Percentiles rank a stretch among this genome's conserved stretches.
phyloP scores from a whole-genome alignment of 2,113 vertebrate species.

The Crypturellus undulatus region DNA sequence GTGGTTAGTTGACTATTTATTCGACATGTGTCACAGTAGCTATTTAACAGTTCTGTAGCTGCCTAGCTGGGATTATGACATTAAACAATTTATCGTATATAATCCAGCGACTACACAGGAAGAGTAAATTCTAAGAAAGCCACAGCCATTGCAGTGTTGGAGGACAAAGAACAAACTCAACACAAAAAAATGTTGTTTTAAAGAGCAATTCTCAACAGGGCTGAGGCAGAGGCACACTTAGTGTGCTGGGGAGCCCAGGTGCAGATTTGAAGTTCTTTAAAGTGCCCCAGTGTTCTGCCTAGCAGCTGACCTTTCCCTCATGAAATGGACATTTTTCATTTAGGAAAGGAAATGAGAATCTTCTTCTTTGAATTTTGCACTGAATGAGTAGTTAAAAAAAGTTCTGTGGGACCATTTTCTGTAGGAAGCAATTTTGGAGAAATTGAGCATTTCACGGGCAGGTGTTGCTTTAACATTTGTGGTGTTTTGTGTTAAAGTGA shows the following conservation, averaged over 20 bases:
- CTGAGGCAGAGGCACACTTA: not conserved
- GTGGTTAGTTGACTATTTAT: slow-evolving; percentile 61
- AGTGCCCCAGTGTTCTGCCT: slow-evolving; percentile 1
- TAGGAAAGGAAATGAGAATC: slow-evolving; percentile 66
- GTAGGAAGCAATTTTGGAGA: slow-evolving; percentile 15
- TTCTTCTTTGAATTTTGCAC: slow-evolving; percentile 35
- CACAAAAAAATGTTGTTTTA: not conserved
- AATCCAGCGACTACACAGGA: not conserved
- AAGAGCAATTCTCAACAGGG: not conserved
- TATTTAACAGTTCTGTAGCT: slow-evolving; percentile 22
- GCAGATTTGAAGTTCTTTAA: slow-evolving; percentile 44
- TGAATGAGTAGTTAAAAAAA: slow-evolving; percentile 26
- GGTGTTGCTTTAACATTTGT: slow-evolving; percentile 3
- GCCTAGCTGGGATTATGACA: not conserved
- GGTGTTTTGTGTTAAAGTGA: slow-evolving; percentile 4
- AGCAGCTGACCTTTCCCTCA: slow-evolving; percentile 50
- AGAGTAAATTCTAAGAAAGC: not conserved
- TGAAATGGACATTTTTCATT: slow-evolving; percentile 66
- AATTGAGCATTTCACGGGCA: not conserved
- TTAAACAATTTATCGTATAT: slow-evolving; percentile 17
- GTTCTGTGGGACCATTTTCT: slow-evolving; percentile 14
- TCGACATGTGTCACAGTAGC: not conserved
- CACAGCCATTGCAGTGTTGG: not conserved
- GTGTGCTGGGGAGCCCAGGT: slow-evolving; percentile 43
- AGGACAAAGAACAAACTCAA: not conserved